Conservation (phyloP, 2,113 vertebrate genomes). For the Antechinus flavipes region DNA sequence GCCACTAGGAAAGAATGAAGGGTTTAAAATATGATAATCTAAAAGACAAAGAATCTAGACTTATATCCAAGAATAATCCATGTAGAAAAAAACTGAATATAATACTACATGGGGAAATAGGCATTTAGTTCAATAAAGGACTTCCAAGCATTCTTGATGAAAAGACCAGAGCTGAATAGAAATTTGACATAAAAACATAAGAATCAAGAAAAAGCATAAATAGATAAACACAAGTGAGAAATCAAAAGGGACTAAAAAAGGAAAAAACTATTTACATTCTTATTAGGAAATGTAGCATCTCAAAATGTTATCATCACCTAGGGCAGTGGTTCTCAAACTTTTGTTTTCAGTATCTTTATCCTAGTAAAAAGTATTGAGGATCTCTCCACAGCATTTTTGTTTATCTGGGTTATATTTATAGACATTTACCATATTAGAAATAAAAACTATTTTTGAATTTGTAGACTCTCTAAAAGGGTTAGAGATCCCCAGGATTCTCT, state of each 20-base stretch:
- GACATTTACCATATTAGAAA: no score
- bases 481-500: no score
- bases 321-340: no score
- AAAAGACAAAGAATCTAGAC: not conserved
- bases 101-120: not conserved
- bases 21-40: not conserved
- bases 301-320: not conserved
- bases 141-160: not conserved
- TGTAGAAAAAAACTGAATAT: not conserved
- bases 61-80: not conserved
- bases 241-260: not conserved
- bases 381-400: no score
- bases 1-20: not conserved
- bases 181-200: not conserved
- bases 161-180: not conserved
- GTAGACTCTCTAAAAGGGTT: no score
- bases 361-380: no score
- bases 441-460: no score
- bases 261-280: not conserved
- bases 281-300: not conserved
- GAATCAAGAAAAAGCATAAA: not conserved
- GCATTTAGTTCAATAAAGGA: not conserved
- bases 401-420: no score
- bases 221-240: not conserved
- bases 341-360: no score